Base-by-base conservation (phyloP, 2,888 invertebrate genomes). In the Tolmerus cingulatus region DNA sequence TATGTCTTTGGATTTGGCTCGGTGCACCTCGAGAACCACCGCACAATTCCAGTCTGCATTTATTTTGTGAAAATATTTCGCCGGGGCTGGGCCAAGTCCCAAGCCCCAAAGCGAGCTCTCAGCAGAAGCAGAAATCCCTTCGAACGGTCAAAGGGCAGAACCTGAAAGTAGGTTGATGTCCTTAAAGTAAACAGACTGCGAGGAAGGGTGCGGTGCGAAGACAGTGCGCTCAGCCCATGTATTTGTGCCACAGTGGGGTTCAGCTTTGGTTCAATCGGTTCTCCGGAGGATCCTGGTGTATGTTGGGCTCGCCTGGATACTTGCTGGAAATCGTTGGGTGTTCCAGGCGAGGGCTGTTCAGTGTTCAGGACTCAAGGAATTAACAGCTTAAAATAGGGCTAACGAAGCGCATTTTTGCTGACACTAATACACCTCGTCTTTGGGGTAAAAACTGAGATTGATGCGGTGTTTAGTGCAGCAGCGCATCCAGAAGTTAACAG, bases 181-280 rank as follows among this genome's bases (percentile, higher is more conserved):
- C 79, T 79, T 79, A 79, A 79, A 79, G 79, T 79, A 79, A 79
- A 79, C 79, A 79, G 79, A 79, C 51, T 51, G 23, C 51, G 51
- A 79, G 51, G 78, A 79, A 79, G 79, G 79, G 79, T 46, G 79
- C 79, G 79, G 79, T 79, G 79, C 79, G 27, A 51, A 79, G 27
- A 66, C 27, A 66, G 23, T 66, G 27, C 66, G 19, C 27, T 66
- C 27, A 27, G 5, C n/a, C n/a, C n/a, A 66, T 66, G 66, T 66
- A 66, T 66, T 66, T 66, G 66, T 66, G 66, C 66, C 14, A 66
- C 66, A 66, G 66, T 66, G 66, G 55, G 66, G 66, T 27, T 51
- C 51, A n/a, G n/a, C 12, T 51, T 51, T 51, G 51, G n/a, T 51
- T 66, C 66, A 27, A 27, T 66, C 66, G 66, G 66, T 3, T 66